A percentile compares a stretch with the other conserved stretches of the same genome.
These are phyloP conservation scores for Parnassius orleans DNA, from an alignment of 2,888 invertebrate genomes.

Conservation along the genomic window DNA sequence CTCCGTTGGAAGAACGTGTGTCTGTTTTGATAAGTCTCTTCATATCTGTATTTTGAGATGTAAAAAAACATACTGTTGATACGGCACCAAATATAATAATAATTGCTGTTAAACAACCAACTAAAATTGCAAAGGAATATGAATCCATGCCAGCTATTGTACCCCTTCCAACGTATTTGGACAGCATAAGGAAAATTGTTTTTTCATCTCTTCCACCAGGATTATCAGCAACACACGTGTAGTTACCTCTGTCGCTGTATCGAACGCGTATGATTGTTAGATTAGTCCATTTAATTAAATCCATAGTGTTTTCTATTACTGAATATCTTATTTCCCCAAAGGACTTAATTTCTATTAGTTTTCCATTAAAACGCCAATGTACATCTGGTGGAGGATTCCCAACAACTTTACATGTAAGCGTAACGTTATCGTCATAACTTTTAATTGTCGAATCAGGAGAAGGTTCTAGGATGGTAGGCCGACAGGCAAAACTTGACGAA, in stretches of 20 bases:
- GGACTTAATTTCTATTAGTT: constrained; percentile 77
- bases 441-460: constrained; percentile 81
- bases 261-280: constrained; percentile 84
- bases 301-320: constrained; percentile 68
- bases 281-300: constrained; percentile 81
- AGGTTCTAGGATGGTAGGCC: constrained; percentile 87
- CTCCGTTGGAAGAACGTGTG: constrained; percentile 82
- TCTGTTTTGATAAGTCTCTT: constrained; percentile 83
- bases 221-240: constrained; percentile 90
- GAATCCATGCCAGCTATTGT: constrained; percentile 71
- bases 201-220: constrained; percentile 89
- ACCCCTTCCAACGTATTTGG: constrained; percentile 69
- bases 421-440: constrained; percentile 85
- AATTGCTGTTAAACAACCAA: constrained; percentile 71
- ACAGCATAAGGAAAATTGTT: constrained; percentile 84
- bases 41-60: constrained; percentile 72
- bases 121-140: constrained; percentile 76
- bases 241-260: constrained; percentile 85
- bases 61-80: constrained; percentile 77
- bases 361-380: constrained; percentile 86
- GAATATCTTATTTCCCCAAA: constrained; percentile 76
- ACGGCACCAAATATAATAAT: constrained; percentile 72
- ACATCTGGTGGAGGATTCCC: constrained; percentile 90
- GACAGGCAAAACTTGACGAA: constrained; percentile 90
- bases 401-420: constrained; percentile 87